Conservation (phyloP, 1,140 invertebrate genomes). For the Neodiprion virginianus region DNA sequence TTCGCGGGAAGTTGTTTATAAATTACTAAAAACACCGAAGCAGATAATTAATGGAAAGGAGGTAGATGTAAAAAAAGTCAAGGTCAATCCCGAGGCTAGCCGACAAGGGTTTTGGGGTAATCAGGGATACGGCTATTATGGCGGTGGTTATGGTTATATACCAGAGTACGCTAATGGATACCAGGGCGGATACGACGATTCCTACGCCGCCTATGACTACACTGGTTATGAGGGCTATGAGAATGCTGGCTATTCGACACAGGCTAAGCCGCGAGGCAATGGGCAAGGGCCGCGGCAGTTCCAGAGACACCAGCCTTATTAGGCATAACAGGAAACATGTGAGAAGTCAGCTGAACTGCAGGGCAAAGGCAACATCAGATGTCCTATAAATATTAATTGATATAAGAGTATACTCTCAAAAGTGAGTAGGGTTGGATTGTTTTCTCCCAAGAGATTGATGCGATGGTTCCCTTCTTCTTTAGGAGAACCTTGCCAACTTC, state of each 20-base stretch:
- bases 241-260: slow-evolving; percentile 52
- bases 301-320: slow-evolving; percentile 64
- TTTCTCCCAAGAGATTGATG: not conserved
- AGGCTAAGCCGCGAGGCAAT: slow-evolving; percentile 55
- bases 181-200: slow-evolving; percentile 56
- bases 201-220: slow-evolving; percentile 56
- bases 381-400: not conserved
- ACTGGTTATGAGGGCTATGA: slow-evolving; percentile 55
- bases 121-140: slow-evolving; percentile 50
- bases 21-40: slow-evolving; percentile 68
- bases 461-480: not conserved
- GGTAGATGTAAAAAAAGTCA: slow-evolving; percentile 66
- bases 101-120: slow-evolving; percentile 55
- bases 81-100: slow-evolving; percentile 59
- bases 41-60: slow-evolving; percentile 72
- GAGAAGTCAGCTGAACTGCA: not conserved
- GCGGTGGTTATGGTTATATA: slow-evolving; percentile 60
- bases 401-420: not conserved
- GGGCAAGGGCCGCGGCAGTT: slow-evolving; percentile 59
- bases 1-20: slow-evolving; percentile 68
- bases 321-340: slow-evolving; percentile 29
- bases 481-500: slow-evolving; percentile 4
- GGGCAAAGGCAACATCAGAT: not conserved
- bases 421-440: not conserved
- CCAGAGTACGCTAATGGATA: slow-evolving; percentile 58